Conservation (phyloP, 2,888 invertebrate genomes). For the Heteromurus nitidus region DNA sequence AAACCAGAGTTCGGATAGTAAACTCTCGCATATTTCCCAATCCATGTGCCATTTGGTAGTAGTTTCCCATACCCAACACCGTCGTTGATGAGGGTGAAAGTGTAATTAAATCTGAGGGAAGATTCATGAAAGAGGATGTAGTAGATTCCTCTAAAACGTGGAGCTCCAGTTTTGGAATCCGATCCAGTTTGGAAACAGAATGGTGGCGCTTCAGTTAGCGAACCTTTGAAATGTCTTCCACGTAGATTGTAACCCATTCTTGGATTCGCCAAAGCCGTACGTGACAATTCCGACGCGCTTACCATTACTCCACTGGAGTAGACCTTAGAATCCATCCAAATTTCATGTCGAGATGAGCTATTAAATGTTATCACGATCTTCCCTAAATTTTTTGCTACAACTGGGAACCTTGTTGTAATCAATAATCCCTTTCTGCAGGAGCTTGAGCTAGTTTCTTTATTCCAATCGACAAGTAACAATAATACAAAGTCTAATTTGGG, state of each 20-base stretch:
- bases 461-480: background rate
- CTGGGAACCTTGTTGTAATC: background rate
- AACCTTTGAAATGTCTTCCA: background rate
- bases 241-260: slow-evolving; percentile 31
- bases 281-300: background rate
- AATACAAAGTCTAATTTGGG: slow-evolving; percentile 28
- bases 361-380: slow-evolving; percentile 6
- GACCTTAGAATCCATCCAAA: slow-evolving; percentile 44
- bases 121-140: background rate
- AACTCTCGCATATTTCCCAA: slow-evolving; percentile 45
- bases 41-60: slow-evolving; percentile 59
- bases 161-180: background rate
- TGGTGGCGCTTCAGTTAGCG: background rate
- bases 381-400: slow-evolving; percentile 2
- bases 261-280: background rate
- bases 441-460: too few species aligned
- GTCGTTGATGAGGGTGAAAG: slow-evolving; percentile 24
- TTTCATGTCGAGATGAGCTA: background rate
- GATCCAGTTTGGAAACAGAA: background rate
- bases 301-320: slow-evolving; percentile 21
- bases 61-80: slow-evolving; percentile 45
- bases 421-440: background rate
- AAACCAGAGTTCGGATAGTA: slow-evolving; percentile 44
- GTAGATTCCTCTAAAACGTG: slow-evolving; percentile 22
- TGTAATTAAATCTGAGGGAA: slow-evolving; percentile 48